These are phyloP conservation scores for Takifugu rubripes DNA, from an alignment of 2,797 vertebrate genomes.

Conservation along the genomic window DNA sequence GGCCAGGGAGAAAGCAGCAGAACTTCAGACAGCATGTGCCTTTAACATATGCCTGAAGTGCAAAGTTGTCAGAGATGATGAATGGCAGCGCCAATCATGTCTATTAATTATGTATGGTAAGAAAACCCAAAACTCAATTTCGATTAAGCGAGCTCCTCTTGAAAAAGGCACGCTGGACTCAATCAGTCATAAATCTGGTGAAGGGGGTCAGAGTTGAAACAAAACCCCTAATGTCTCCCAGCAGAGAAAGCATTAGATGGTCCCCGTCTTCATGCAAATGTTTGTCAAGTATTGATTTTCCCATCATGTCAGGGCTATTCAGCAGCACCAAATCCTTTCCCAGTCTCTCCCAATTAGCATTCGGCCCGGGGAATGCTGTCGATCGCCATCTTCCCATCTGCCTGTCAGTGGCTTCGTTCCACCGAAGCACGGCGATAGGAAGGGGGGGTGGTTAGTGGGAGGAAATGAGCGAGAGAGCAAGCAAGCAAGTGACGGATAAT, in stretches of 20 bases:
- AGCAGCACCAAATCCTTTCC: constrained; percentile 66
- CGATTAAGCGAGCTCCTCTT: constrained; percentile 12
- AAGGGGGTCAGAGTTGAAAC: constrained; percentile 56
- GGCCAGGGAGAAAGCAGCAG: not conserved
- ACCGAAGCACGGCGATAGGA: constrained; percentile 50
- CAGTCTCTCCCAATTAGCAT: constrained; percentile 78
- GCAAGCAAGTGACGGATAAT: constrained; percentile 51
- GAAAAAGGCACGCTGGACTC: constrained; percentile 16
- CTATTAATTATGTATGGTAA: constrained; percentile 12
- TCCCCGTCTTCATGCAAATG: constrained; percentile 59
- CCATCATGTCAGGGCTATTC: constrained; percentile 71
- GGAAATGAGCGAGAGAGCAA: constrained; percentile 42
- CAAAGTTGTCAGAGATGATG: not conserved
- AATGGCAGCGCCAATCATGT: not conserved
- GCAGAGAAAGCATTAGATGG: constrained; percentile 52
- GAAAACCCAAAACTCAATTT: too few species aligned
- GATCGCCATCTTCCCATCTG: constrained; percentile 75
- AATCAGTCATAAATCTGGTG: constrained; percentile 32
- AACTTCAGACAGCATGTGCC: not conserved
- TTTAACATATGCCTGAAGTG: constrained; percentile 1
- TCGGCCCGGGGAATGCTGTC: constrained; percentile 72
- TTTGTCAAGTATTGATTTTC: constrained; percentile 74
- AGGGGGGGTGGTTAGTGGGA: constrained; percentile 15
- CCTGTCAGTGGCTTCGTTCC: constrained; percentile 72
- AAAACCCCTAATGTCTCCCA: constrained; percentile 57